Conservation (phyloP, 2,797 vertebrate species). For the Eulemur albifrons region DNA sequence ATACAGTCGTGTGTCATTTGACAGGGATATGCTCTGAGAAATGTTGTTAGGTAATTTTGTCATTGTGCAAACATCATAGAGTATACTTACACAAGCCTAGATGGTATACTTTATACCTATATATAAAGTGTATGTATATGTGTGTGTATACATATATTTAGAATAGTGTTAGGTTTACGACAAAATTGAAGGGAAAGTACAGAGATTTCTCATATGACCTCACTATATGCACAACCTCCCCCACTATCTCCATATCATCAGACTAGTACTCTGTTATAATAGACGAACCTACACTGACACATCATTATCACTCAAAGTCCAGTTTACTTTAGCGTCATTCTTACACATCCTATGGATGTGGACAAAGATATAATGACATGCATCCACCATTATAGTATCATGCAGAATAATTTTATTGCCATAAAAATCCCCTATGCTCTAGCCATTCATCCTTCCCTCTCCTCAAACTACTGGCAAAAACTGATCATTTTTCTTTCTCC, state of each 20-base stretch:
- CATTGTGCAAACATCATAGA: neutral
- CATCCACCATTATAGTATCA: neutral
- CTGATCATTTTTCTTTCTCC: neutral
- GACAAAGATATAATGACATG: neutral
- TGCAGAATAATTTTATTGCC: neutral
- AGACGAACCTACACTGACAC: neutral
- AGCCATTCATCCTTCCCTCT: neutral
- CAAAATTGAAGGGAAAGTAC: neutral
- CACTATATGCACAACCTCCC: neutral
- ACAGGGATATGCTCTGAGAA: neutral
- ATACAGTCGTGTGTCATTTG: neutral
- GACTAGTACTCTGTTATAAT: neutral
- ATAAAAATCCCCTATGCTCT: neutral
- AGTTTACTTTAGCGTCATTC: neutral
- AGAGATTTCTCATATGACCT: too few relatives aligned
- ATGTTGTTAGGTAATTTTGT: neutral
- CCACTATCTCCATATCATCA: neutral
- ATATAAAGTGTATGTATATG: neutral
- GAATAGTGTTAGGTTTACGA: neutral
- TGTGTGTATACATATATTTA: neutral
- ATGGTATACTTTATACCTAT: neutral
- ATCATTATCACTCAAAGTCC: neutral
- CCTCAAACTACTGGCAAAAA: neutral
- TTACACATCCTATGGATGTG: neutral
- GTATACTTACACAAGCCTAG: neutral